These are phyloP conservation scores for Chanos chanos DNA, from an alignment of 2,797 vertebrate species.

Conservation along the genomic window DNA sequence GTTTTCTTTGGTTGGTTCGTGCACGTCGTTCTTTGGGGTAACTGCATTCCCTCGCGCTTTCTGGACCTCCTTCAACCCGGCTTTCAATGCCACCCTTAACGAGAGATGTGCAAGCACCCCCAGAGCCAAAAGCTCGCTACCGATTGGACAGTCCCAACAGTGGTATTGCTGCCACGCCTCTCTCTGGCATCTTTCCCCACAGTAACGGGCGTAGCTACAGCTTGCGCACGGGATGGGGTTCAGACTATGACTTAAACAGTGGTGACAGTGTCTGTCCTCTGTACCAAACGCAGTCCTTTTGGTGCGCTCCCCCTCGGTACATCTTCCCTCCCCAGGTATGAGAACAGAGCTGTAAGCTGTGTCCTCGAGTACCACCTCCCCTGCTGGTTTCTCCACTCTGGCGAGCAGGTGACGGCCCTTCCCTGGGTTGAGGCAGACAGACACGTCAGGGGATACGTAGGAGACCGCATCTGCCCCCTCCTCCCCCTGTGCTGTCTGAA, in stretches of 20 bases:
- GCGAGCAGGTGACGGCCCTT: constrained; percentile 86
- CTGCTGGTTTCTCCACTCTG: constrained; percentile 67
- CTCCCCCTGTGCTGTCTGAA: constrained; percentile 47
- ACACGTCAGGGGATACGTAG: constrained; percentile 60
- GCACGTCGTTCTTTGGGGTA: neutral
- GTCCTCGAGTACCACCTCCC: constrained; percentile 80
- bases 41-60: constrained; percentile 33
- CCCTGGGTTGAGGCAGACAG: constrained; percentile 63
- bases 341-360: constrained; percentile 85
- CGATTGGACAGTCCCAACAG: constrained; percentile 78
- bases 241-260: constrained; percentile 73
- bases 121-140: constrained; percentile 68
- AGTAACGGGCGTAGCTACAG: constrained; percentile 87
- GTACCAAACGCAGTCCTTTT: constrained; percentile 43
- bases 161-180: constrained; percentile 86
- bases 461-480: constrained; percentile 29
- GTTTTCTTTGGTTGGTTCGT: neutral
- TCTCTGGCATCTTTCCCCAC: constrained; percentile 71
- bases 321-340: constrained; percentile 58
- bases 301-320: neutral
- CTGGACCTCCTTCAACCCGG: constrained; percentile 67
- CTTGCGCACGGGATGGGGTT: constrained; percentile 73
- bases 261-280: constrained; percentile 81
- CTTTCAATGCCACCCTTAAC: constrained; percentile 78
- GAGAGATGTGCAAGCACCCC: constrained; percentile 85